A percentile compares a stretch with the other conserved stretches of the same genome.
Conservation (phyloP, 2,797 vertebrate genomes). For the Balearica regulorum region DNA sequence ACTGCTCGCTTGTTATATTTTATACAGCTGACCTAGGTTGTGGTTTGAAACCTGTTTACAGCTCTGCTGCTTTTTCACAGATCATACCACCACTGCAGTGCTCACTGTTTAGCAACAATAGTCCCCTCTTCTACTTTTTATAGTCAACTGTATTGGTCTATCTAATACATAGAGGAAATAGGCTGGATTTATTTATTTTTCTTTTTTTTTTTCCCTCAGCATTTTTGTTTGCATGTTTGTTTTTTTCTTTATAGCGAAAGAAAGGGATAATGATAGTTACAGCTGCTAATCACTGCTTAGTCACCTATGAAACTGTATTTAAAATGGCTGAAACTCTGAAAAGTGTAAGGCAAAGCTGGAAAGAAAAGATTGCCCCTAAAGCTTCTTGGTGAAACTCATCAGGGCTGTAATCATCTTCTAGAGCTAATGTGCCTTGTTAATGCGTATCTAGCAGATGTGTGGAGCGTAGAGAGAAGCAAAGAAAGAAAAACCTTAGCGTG, state of each 20-base stretch:
- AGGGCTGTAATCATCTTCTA: neutral
- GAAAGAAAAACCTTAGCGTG: rapidly evolving
- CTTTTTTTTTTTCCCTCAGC: neutral
- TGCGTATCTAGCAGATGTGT: rapidly evolving
- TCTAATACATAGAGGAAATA: neutral
- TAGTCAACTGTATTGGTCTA: neutral
- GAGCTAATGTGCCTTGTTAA: rapidly evolving
- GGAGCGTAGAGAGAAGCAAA: neutral
- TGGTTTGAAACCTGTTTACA: neutral
- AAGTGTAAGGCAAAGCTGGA: neutral
- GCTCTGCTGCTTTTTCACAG: neutral
- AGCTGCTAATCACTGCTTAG: neutral
- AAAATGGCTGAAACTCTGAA: neutral
- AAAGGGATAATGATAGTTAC: neutral
- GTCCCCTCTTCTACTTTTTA: neutral
- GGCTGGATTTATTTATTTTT: neutral
- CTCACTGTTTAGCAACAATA: neutral
- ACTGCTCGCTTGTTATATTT: neutral
- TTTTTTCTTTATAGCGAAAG: neutral
- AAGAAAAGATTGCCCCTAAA: neutral
- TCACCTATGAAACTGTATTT: neutral
- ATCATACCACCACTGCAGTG: neutral
- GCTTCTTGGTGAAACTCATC: neutral
- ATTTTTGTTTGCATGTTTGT: neutral
- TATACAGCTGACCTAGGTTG: neutral